Conservation (phyloP, 2,797 vertebrate genomes). For the Clarias fuscus region DNA sequence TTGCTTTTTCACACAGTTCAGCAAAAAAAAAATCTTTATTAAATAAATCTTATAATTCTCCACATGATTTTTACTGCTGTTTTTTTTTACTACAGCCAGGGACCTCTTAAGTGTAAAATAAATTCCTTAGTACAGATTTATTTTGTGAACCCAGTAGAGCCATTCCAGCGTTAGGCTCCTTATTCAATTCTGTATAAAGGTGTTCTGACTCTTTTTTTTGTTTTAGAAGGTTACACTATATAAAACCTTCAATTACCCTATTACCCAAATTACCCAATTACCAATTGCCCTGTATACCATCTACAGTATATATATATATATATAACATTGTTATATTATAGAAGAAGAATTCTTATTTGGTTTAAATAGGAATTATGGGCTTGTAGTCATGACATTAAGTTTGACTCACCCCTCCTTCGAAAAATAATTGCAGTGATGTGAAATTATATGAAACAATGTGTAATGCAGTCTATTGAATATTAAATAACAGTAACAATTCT, state of each 20-base stretch:
- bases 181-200: background rate
- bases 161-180: background rate
- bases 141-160: background rate
- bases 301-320: too few relatives aligned
- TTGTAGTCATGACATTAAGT: background rate
- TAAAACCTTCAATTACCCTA: background rate
- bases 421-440: background rate
- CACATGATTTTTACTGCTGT: background rate
- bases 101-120: background rate
- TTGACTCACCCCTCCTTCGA: background rate
- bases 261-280: too few relatives aligned
- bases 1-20: constrained; percentile 9
- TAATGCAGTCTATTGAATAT: constrained; percentile 10
- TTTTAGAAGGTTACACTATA: background rate
- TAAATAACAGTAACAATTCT: background rate
- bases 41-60: background rate
- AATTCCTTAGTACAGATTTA: background rate
- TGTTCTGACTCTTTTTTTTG: background rate
- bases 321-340: background rate
- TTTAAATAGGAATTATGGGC: background rate
- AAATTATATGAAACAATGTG: constrained; percentile 1
- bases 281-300: too few relatives aligned
- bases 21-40: background rate
- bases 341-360: background rate
- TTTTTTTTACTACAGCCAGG: background rate